A percentile compares a stretch with the other conserved stretches of the same genome.
phyloP scores from a whole-genome alignment of 2,888 invertebrate species.

The Antheraea assamensis region DNA sequence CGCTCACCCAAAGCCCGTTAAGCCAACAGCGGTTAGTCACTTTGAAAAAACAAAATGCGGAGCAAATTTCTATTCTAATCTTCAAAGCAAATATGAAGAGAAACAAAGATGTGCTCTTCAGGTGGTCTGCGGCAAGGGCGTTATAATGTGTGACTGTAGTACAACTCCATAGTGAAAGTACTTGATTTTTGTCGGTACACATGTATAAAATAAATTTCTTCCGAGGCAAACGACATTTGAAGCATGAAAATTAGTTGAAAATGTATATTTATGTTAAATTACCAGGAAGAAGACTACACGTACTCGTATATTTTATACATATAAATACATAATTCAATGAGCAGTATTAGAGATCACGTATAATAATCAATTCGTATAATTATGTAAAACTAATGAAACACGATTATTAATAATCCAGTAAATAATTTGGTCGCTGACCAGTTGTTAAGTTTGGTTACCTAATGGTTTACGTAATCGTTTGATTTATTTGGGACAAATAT shows the following conservation, averaged over 20 bases:
- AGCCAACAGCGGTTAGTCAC: too few species aligned
- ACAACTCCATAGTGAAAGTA: too few species aligned
- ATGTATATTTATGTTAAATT: slow-evolving; percentile 1
- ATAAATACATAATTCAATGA: background rate
- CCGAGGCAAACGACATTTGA: too few species aligned
- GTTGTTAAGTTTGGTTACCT: background rate
- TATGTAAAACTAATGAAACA: slow-evolving; percentile 1
- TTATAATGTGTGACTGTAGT: too few species aligned
- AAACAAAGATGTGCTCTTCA: too few species aligned
- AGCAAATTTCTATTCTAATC: too few species aligned
- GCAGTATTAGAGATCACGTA: background rate
- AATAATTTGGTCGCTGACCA: background rate
- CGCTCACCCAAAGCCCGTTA: too few species aligned
- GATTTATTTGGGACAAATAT: background rate
- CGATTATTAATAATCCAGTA: slow-evolving; percentile 5
- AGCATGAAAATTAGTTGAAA: background rate
- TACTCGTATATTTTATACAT: too few species aligned
- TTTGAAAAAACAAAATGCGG: too few species aligned
- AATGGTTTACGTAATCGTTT: background rate
- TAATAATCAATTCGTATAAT: slow-evolving; percentile 10
- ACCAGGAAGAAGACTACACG: background rate
- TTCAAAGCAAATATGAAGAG: too few species aligned
- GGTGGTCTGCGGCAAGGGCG: too few species aligned
- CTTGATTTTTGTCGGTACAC: background rate
- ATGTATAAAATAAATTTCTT: background rate